These are phyloP conservation scores for Lypha dubia DNA, from an alignment of 2,888 invertebrate species.

Conservation along the genomic window DNA sequence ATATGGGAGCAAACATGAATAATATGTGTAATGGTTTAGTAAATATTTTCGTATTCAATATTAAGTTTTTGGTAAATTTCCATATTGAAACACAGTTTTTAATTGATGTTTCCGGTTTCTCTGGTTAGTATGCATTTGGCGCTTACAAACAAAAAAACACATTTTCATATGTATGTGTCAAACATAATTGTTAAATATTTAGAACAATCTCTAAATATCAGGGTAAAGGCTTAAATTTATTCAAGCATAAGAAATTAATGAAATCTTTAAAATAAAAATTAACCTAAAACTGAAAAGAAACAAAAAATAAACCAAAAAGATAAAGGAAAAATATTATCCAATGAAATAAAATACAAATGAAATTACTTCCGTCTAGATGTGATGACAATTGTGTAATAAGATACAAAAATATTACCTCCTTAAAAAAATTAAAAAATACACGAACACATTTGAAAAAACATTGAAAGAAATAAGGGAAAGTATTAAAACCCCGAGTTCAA, in stretches of 20 bases:
- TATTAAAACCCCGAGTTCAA: slow-evolving; percentile 35
- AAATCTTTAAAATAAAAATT: slow-evolving; percentile 54
- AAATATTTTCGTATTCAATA: too few species aligned
- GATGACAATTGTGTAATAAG: slow-evolving; percentile 71
- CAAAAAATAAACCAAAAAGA: slow-evolving; percentile 16
- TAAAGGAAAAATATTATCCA: slow-evolving; percentile 54
- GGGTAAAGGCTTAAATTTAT: slow-evolving; percentile 63
- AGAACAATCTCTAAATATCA: neutral
- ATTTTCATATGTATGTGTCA: too few species aligned
- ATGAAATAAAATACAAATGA: slow-evolving; percentile 69
- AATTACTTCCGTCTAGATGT: slow-evolving; percentile 72
- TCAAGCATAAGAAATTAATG: slow-evolving; percentile 59
- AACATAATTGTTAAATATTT: too few species aligned
- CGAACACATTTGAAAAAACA: neutral
- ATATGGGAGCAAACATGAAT: too few species aligned
- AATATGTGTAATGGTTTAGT: too few species aligned
- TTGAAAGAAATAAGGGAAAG: slow-evolving; percentile 28
- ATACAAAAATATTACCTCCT: slow-evolving; percentile 72
- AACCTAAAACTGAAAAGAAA: slow-evolving; percentile 55
- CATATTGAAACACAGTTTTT: too few species aligned
- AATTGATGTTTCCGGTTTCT: too few species aligned
- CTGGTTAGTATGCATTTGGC: too few species aligned
- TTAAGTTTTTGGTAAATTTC: too few species aligned
- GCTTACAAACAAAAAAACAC: too few species aligned
- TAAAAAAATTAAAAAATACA: slow-evolving; percentile 4